These are phyloP conservation scores for Arothron firmamentum DNA, from an alignment of 2,113 vertebrate species.

Conservation along the genomic window DNA sequence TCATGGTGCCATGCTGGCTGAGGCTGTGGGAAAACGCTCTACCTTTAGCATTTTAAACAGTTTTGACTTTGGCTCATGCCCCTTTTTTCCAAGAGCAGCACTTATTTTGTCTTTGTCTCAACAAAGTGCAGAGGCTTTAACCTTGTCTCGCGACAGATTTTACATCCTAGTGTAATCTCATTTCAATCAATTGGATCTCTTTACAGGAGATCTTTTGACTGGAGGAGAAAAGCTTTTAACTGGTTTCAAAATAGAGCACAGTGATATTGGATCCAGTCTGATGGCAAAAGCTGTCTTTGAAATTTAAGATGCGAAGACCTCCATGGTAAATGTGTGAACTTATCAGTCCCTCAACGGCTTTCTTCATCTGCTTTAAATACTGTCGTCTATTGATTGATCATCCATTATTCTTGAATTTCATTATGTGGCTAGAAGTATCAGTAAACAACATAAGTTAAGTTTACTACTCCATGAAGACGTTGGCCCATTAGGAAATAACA, in stretches of 20 bases:
- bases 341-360: conserved; percentile 56
- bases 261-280: conserved; percentile 59
- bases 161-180: conserved; percentile 48
- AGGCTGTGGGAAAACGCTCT: conserved; percentile 20
- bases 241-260: conserved; percentile 53
- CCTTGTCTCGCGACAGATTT: conserved; percentile 49
- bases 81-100: conserved; percentile 4
- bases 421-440: conserved; percentile 62
- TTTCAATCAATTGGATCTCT: conserved; percentile 69
- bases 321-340: conserved; percentile 64
- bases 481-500: conserved; percentile 1
- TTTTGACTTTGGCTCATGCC: conserved; percentile 21
- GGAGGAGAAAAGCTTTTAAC: conserved; percentile 53
- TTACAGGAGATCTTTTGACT: conserved; percentile 58
- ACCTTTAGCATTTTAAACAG: conserved; percentile 25
- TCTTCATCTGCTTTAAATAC: conserved; percentile 49
- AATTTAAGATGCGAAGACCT: conserved; percentile 60
- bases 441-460: conserved; percentile 47
- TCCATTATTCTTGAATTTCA: conserved; percentile 68
- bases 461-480: conserved; percentile 16
- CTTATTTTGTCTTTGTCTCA: conserved; percentile 16
- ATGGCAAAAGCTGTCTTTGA: conserved; percentile 42
- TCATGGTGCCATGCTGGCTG: conserved; percentile 23
- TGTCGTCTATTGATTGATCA: conserved; percentile 45
- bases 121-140: conserved; percentile 43